Base-by-base conservation (phyloP, 1,140 invertebrate species). In the Lepidurus arcticus region DNA sequence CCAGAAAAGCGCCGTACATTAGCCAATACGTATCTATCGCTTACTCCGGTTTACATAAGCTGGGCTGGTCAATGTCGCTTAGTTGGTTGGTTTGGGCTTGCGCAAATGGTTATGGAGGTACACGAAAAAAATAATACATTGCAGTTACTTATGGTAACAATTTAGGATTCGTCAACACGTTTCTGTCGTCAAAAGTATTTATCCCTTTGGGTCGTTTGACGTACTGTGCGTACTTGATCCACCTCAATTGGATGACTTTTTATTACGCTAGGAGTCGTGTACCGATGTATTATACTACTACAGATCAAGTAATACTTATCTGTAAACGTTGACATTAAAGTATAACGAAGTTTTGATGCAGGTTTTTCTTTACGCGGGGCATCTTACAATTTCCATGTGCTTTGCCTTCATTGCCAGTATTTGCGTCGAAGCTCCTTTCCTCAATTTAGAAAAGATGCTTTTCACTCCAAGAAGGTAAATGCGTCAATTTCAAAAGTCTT, bases 51-150 rank as follows among this genome's bases (percentile, higher is more conserved):
- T 84, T 91, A 7, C 86, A 88, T 45, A 85, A 91, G 42, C 84
- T 88, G 1, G 83, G 84, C 0, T 93, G 92, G 88, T 86, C 87
- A 0, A 8, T 90, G 0, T 86, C 84, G 0, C 84, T 93, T 6
- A 86, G 87, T 1, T 92, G 91, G 90, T 85, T 93, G 9, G 90
- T 93, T 8, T 85, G 94, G 26, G 92, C 93, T 34, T 95, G 93
- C 82, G 90, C 90, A 82, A 90, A 90, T 80, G 92, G 92, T 4
- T 89, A 92, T 81, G 92, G 92, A 73, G 91, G 90, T 73, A 87
- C 45, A 47, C 10, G 10, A 47, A 7, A 47, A 47, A 47, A 1
- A 21, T n/a, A 42, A 44, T 76, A 24, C n/a, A 42, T 74, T 26
- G 42, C 16, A 21, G 6, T 34, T 26, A 13, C 7, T 16, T 11